Evolutionary conservation across 2,797 vertebrate genomes (phyloP), one percentile per base, ranked within the genome.

Genomic region (Parotocinclus haroldoi): DNA sequence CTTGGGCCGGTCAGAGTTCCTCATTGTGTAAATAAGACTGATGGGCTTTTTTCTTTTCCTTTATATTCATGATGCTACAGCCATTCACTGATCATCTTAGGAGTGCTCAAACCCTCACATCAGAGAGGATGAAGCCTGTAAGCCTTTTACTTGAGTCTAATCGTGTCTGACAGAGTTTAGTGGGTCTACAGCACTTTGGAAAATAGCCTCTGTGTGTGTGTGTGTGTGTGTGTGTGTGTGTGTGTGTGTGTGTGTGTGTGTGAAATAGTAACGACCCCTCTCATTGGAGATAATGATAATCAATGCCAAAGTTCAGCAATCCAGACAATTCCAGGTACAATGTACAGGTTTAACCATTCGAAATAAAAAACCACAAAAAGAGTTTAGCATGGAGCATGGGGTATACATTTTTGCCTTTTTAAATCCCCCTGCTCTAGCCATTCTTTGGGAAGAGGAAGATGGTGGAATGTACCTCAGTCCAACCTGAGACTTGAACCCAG

Each of bases 71-170:
- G 18, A 17, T 46, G 54, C 42, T 55, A 7, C 49, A 45, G 42
- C 58, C 17, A 13, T 52, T 63, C 48, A 57, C 9, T 9, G 12
- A 3, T 36, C 10, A 40, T 63, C 11, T 49, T 61, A 8, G 18
- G 45, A 42, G 13, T 50, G 38, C 27, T 27, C 27, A 27, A 27
- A 66, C 42, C 9, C 16, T 38, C 18, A 19, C 53, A 44, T 64
- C 51, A 44, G 6, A 54, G 13, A 44, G 12, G 37, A 58, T 51
- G 37, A n/a, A 53, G 57, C n/a, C 54, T 62, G 49, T 37, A 27
- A 54, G 19, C 50, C 36, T 58, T 66, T 72, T 58, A 53, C 57
- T 54, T 69, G 58, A 58, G 63, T 40, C 68, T 68, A 62, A 65
- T 65, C 53, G 37, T 40, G 11, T 52, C 62, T 57, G 72, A 54